These are phyloP conservation scores for Zaprionus gabonicus DNA, from an alignment of 1,140 invertebrate genomes.

Conservation along the genomic window DNA sequence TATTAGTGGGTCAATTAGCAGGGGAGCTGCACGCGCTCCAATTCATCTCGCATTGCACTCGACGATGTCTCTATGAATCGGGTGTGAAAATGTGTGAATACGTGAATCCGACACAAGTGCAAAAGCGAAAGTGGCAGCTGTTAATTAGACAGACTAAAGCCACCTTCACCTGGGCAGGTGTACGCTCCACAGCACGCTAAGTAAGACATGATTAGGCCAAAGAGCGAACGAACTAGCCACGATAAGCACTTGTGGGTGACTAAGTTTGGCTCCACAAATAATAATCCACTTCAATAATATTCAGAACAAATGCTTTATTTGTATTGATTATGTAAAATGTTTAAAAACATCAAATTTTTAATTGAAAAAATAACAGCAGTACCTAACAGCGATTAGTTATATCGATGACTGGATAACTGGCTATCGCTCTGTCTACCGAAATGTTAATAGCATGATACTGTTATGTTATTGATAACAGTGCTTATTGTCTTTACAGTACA, in stretches of 20 bases:
- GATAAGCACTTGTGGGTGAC: neutral
- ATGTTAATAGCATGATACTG: no score
- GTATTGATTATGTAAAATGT: no score
- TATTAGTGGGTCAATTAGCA: conserved; percentile 78
- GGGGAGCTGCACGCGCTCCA: conserved; percentile 59
- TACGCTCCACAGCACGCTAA: neutral
- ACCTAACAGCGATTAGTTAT: no score
- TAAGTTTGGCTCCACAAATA: neutral
- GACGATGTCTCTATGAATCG: conserved; percentile 26
- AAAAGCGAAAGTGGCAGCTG: conserved; percentile 60
- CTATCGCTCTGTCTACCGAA: no score
- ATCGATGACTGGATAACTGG: no score
- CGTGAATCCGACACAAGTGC: conserved; percentile 56
- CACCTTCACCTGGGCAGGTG: neutral
- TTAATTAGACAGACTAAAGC: conserved; percentile 59
- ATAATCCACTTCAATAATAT: no score
- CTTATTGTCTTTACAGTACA: no score
- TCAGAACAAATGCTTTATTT: no score
- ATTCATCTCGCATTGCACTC: conserved; percentile 46
- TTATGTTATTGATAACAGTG: no score
- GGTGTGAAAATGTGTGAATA: conserved; percentile 66
- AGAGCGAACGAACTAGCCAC: neutral
- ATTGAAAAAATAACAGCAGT: no score
- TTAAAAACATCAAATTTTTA: no score
- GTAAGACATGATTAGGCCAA: neutral